phyloP scores from a whole-genome alignment of 2,888 invertebrate species.

The Dromius quadrimaculatus region DNA sequence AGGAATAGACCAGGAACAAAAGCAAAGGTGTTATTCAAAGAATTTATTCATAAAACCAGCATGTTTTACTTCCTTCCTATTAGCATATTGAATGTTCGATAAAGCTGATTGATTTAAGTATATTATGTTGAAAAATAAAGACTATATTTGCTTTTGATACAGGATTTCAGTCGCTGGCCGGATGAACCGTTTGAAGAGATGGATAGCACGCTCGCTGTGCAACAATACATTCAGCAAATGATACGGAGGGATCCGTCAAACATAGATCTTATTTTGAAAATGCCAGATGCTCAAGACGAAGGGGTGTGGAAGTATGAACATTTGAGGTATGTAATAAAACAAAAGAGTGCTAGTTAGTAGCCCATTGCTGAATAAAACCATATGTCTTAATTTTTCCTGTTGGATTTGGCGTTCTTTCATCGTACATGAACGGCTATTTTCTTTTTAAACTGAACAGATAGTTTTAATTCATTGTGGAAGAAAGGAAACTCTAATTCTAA shows the following conservation, averaged over 20 bases:
- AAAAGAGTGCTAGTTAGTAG: no score
- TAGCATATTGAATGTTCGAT: no score
- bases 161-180: slow-evolving; percentile 98
- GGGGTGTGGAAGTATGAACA: slow-evolving; percentile 99
- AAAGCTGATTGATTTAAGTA: no score
- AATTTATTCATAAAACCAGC: neutral
- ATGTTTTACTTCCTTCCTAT: neutral
- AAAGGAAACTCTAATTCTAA: no score
- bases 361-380: no score
- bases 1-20: slow-evolving; percentile 93
- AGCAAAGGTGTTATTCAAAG: slow-evolving; percentile 75
- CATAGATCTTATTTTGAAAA: slow-evolving; percentile 93
- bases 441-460: no score
- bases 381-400: no score
- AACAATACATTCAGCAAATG: slow-evolving; percentile 98
- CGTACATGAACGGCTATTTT: no score
- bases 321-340: slow-evolving; percentile 75
- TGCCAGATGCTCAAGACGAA: slow-evolving; percentile 98
- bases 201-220: slow-evolving; percentile 98
- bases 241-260: slow-evolving; percentile 93
- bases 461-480: no score
- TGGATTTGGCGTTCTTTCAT: no score
- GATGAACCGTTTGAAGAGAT: slow-evolving; percentile 99
- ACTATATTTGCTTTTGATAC: slow-evolving; percentile 55
- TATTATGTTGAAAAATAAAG: no score